These are phyloP conservation scores for Synergus japonicus DNA, from an alignment of 2,888 invertebrate genomes.

Conservation along the genomic window DNA sequence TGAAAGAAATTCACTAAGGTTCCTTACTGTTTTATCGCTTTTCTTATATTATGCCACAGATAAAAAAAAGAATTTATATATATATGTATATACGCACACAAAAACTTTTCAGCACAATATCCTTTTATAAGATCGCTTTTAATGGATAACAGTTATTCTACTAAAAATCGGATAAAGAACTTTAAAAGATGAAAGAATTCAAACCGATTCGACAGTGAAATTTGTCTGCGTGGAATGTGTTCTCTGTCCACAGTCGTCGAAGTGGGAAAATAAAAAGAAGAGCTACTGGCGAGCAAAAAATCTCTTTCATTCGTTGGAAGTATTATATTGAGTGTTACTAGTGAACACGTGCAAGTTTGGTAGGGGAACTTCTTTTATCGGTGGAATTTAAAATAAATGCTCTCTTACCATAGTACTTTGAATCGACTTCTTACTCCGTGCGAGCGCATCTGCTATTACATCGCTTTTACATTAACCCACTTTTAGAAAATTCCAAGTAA, in stretches of 20 bases:
- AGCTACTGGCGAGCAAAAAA: not conserved
- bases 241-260: not conserved
- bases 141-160: not conserved
- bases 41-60: not conserved
- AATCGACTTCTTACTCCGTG: constrained; percentile 20
- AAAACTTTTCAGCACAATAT: constrained; percentile 15
- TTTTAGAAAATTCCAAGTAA: constrained; percentile 41
- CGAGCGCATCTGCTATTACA: constrained; percentile 43
- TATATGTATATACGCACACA: not conserved
- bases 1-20: not conserved
- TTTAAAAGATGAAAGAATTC: constrained; percentile 4
- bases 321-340: constrained; percentile 15
- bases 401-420: constrained; percentile 41
- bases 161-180: constrained; percentile 1
- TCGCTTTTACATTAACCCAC: constrained; percentile 50
- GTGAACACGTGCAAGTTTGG: constrained; percentile 16
- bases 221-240: not conserved
- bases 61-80: not conserved
- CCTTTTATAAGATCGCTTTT: not conserved
- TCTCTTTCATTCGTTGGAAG: not conserved
- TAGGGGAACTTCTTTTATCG: constrained; percentile 12
- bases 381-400: constrained; percentile 45
- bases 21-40: not conserved
- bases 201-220: not conserved
- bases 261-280: constrained; percentile 3